Conservation (phyloP, 2,888 invertebrate species). For the Pyrrhosoma nymphula region DNA sequence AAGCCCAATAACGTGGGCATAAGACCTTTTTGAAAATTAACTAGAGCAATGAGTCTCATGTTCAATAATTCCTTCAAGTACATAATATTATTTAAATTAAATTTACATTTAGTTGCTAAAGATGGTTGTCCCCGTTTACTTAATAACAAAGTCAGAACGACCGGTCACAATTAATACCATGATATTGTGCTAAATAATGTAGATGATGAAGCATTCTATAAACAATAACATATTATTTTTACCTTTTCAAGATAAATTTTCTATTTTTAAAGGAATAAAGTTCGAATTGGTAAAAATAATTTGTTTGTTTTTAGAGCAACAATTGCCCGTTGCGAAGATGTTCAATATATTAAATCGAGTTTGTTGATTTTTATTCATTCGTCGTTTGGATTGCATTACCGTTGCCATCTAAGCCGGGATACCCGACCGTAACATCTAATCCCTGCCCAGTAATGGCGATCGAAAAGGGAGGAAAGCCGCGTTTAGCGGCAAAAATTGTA, state of each 20-base stretch:
- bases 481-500: not conserved
- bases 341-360: not conserved
- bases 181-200: too few species aligned
- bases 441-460: not conserved
- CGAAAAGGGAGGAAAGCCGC: not conserved
- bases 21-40: too few species aligned
- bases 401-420: conserved; percentile 10
- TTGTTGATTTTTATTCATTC: conserved; percentile 38
- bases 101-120: too few species aligned
- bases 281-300: not conserved
- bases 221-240: too few species aligned
- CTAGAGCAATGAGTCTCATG: too few species aligned
- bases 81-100: too few species aligned
- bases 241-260: not conserved
- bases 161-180: too few species aligned
- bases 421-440: not conserved
- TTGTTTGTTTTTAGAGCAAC: not conserved
- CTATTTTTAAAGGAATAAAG: not conserved
- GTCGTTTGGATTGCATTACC: not conserved
- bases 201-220: too few species aligned
- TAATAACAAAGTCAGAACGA: too few species aligned
- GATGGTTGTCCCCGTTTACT: too few species aligned
- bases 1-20: too few species aligned
- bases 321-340: not conserved
- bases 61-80: too few species aligned